Evolutionary conservation across 2,888 invertebrate species (phyloP).

Genomic region (Lissonota sp.): DNA sequence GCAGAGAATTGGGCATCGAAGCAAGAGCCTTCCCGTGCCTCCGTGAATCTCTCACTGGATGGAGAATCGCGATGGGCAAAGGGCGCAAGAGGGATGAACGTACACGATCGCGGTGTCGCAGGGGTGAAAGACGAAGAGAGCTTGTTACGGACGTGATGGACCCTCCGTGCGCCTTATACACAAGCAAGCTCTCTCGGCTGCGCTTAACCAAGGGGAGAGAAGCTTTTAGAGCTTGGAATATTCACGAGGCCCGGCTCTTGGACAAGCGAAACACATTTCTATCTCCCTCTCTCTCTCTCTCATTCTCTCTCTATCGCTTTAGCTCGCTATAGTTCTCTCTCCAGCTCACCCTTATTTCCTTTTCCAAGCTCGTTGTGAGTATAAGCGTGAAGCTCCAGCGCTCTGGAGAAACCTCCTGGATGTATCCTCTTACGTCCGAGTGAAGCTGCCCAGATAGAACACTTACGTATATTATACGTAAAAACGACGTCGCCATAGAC

Average conservation of each 20-base stretch:
- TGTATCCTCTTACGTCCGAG: constrained; percentile 65
- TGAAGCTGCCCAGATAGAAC: no score
- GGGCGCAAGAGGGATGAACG: constrained; percentile 26
- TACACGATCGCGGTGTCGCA: constrained; percentile 42
- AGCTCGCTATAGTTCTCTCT: constrained; percentile 3
- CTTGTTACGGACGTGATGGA: constrained; percentile 83
- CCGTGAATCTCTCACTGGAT: constrained; percentile 73
- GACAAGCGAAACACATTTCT: constrained; percentile 80
- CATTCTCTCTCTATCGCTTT: constrained; percentile 51
- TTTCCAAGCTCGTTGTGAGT: constrained; percentile 6
- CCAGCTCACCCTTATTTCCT: constrained; percentile 59
- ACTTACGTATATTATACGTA: no score
- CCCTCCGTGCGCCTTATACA: constrained; percentile 79
- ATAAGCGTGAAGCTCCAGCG: constrained; percentile 46
- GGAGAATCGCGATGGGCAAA: constrained; percentile 54
- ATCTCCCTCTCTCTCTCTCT: constrained; percentile 67
- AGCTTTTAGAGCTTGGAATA: constrained; percentile 84
- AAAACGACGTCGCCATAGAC: no score
- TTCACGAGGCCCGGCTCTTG: constrained; percentile 80
- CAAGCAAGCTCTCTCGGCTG: constrained; percentile 52
- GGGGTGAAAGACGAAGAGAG: constrained; percentile 69
- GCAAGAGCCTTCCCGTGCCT: constrained; percentile 59
- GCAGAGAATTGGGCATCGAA: constrained; percentile 66
- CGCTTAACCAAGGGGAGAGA: constrained; percentile 73
- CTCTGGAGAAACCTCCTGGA: constrained; percentile 54